A percentile compares a stretch with the other conserved stretches of the same genome.
These are phyloP conservation scores for Menidia menidia DNA, from an alignment of 2,797 vertebrate genomes.

Conservation along the genomic window DNA sequence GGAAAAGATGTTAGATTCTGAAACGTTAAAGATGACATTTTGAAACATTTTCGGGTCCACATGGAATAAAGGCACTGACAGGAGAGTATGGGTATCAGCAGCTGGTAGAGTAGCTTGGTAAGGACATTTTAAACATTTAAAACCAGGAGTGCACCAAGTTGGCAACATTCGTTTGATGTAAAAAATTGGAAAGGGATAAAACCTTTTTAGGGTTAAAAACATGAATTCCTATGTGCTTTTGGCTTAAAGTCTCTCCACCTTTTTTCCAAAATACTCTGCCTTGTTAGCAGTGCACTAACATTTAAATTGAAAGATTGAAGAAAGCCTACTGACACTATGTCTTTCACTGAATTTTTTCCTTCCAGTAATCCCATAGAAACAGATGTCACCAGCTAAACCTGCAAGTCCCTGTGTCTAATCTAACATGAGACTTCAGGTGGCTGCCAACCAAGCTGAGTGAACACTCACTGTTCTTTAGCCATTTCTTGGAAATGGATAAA, in stretches of 20 bases:
- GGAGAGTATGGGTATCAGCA: neutral
- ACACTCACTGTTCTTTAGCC: constrained; percentile 50
- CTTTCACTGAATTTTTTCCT: constrained; percentile 73
- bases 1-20: constrained; percentile 85
- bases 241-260: neutral
- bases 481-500: constrained; percentile 53
- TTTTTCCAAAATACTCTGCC: neutral
- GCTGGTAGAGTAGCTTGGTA: neutral
- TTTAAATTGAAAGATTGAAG: constrained; percentile 32
- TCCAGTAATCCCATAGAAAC: constrained; percentile 77
- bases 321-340: constrained; percentile 63
- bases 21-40: constrained; percentile 16
- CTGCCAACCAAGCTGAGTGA: constrained; percentile 41
- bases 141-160: neutral
- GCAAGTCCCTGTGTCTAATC: constrained; percentile 70
- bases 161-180: neutral
- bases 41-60: constrained; percentile 5
- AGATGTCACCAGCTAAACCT: constrained; percentile 81
- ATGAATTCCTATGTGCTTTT: neutral
- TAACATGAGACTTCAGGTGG: constrained; percentile 64
- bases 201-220: neutral
- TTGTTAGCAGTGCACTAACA: neutral
- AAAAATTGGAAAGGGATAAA: neutral
- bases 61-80: neutral
- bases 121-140: neutral